Evolutionary conservation across 2,888 invertebrate genomes (phyloP), one percentile per base, ranked within the genome.

Genomic region (Colostygia pectinataria): DNA sequence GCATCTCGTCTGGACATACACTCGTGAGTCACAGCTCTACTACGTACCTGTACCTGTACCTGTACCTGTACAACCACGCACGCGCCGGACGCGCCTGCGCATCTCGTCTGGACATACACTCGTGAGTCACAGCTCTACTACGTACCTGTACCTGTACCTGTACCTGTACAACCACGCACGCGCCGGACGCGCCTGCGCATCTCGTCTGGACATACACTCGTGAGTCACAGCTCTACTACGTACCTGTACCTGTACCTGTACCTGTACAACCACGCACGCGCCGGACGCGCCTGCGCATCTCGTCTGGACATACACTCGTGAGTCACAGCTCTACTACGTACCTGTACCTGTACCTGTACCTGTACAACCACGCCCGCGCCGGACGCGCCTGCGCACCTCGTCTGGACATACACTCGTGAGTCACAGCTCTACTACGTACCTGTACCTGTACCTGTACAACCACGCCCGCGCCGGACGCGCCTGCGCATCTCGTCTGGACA

Each of bases 341-440:
- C n/a, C n/a, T n/a, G n/a, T n/a, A n/a, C n/a, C n/a, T n/a, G n/a
- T n/a, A n/a, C n/a, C n/a, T n/a, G n/a, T n/a, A n/a, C n/a, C n/a
- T n/a, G n/a, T n/a, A n/a, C 8, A 8, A 53, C 31, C 40, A 40
- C 18, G 31, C 34, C n/a, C n/a, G 51, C 32, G 49, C 48, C 10
- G 24, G 10, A 14, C 37, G 42, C 15, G 8, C 52, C 39, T 9
- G 5, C 13, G 20, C 14, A 2, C 9, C 14, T 38, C n/a, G 38
- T n/a, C n/a, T n/a, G n/a, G n/a, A 47, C 37, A 15, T 52, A 41
- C 53, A 41, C 39, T 2, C 13, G 45, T 46, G 18, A 46, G 45
- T 33, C 15, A 7, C 13, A 3, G n/a, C n/a, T n/a, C n/a, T n/a
- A n/a, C n/a, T n/a, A n/a, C n/a, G n/a, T n/a, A n/a, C n/a, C n/a